phyloP scores from a whole-genome alignment of 2,888 invertebrate genomes.

The Steinernema scapterisci region DNA sequence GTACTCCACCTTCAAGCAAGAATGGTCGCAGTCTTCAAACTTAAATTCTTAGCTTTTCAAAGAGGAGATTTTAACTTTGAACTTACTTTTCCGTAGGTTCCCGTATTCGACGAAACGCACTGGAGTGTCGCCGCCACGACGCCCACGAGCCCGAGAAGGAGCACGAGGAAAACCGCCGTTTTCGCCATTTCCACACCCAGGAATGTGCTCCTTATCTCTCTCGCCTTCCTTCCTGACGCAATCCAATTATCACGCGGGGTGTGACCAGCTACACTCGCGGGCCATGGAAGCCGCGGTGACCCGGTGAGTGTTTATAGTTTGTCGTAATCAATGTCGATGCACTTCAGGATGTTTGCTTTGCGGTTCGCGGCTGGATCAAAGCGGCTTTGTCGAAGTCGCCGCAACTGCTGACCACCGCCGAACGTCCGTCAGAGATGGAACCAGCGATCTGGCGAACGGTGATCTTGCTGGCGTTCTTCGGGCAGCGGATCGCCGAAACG shows the following conservation, averaged over 20 bases:
- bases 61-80: neutral
- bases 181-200: neutral
- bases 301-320: neutral
- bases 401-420: neutral
- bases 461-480: neutral
- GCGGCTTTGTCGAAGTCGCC: neutral
- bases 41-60: neutral
- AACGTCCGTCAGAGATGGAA: conserved; percentile 14
- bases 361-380: conserved; percentile 15
- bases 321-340: neutral
- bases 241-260: neutral
- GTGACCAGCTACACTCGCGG: neutral
- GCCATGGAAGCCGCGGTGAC: no score
- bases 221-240: neutral
- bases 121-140: neutral
- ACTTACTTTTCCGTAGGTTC: neutral
- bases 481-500: neutral
- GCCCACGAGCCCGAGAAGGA: neutral
- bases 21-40: neutral
- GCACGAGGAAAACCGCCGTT: neutral
- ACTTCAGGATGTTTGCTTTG: conserved; percentile 8
- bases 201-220: neutral
- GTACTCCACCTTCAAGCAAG: neutral
- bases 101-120: neutral
- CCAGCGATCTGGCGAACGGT: neutral